Evolutionary conservation across 2,113 vertebrate species (phyloP).

Genomic region (Struthio camelus): DNA sequence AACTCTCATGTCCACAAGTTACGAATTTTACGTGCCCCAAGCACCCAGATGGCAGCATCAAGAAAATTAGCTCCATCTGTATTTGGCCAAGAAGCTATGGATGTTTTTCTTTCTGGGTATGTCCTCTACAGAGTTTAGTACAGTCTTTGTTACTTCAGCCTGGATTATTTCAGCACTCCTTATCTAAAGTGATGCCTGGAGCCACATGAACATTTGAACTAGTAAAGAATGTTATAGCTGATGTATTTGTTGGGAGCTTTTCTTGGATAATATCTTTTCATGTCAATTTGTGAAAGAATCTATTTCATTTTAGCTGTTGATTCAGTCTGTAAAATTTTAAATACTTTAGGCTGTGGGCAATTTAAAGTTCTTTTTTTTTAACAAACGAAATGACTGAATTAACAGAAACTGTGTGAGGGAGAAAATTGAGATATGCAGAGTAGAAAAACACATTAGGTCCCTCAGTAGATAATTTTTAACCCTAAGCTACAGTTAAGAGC

Average conservation of each 20-base stretch:
- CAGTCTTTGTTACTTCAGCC: not conserved
- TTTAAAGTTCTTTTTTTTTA: not conserved
- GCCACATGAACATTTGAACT: not conserved
- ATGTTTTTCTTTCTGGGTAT: not conserved
- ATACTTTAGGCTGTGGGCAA: not conserved
- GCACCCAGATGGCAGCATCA: not conserved
- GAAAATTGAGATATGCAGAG: not conserved
- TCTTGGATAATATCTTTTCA: not conserved
- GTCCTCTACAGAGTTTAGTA: not conserved
- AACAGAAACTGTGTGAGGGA: not conserved
- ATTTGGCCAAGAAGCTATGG: not conserved
- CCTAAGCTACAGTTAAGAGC: not conserved
- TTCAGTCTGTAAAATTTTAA: not conserved
- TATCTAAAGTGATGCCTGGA: not conserved
- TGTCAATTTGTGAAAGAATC: not conserved
- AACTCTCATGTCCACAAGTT: not conserved
- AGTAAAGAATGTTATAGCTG: not conserved
- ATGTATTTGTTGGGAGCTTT: not conserved
- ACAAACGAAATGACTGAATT: not conserved
- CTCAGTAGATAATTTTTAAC: not conserved
- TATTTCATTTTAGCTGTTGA: not conserved
- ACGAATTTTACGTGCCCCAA: not conserved
- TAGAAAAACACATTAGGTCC: not conserved
- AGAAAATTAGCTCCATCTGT: not conserved
- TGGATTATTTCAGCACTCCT: not conserved